Percentiles rank a stretch among this genome's conserved stretches.
Conservation (phyloP, 2,888 invertebrate species). For the Spialia ferax region DNA sequence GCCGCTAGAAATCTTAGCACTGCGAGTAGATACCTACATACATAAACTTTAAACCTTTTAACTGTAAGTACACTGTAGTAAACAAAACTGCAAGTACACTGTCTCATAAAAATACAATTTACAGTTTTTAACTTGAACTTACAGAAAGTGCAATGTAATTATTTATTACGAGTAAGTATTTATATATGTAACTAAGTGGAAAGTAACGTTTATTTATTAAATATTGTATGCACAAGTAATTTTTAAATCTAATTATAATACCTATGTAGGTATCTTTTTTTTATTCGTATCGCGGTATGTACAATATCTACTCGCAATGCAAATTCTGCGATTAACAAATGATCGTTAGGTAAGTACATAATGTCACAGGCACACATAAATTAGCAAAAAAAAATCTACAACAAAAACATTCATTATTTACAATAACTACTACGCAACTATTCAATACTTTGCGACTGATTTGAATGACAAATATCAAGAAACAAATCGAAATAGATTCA, state of each 20-base stretch:
- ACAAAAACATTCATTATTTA: slow-evolving; percentile 75
- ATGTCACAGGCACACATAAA: slow-evolving; percentile 74
- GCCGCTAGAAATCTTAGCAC: slow-evolving; percentile 47
- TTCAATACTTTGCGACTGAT: slow-evolving; percentile 73
- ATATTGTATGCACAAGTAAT: too few species aligned
- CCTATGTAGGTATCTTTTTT: too few species aligned
- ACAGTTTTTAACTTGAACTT: background rate
- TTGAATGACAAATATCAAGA: slow-evolving; percentile 70
- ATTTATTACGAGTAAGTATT: too few species aligned
- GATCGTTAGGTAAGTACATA: slow-evolving; percentile 28
- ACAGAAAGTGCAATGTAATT: too few species aligned
- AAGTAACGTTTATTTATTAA: too few species aligned
- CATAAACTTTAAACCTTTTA: background rate
- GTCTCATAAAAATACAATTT: background rate
- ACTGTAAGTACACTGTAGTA: too few species aligned
- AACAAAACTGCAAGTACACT: too few species aligned
- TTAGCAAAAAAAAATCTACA: slow-evolving; percentile 75
- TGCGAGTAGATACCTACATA: slow-evolving; percentile 31
- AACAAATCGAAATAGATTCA: slow-evolving; percentile 78
- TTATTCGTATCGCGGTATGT: background rate
- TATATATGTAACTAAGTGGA: too few species aligned
- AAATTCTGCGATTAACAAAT: slow-evolving; percentile 6
- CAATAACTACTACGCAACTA: slow-evolving; percentile 74
- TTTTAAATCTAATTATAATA: too few species aligned
- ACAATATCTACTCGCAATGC: slow-evolving; percentile 20